These are phyloP conservation scores for Dicentrarchus labrax DNA, from an alignment of 2,113 vertebrate genomes.

Conservation along the genomic window DNA sequence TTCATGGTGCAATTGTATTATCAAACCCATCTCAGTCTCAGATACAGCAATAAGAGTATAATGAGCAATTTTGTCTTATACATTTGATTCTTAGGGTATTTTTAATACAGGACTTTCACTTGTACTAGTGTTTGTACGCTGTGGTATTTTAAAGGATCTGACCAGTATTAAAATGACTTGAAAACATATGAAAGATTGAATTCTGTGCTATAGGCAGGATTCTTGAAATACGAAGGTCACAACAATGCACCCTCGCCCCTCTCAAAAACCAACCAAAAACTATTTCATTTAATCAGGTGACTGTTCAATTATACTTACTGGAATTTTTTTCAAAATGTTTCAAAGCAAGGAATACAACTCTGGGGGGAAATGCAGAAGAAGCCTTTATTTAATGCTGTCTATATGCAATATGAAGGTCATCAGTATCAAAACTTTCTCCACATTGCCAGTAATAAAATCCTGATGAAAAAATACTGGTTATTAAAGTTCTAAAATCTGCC, in stretches of 20 bases:
- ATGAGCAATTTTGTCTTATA: not conserved
- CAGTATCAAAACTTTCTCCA: not conserved
- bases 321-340: too few relatives aligned
- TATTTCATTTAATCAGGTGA: too few relatives aligned
- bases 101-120: not conserved
- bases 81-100: not conserved
- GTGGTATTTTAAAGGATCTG: not conserved
- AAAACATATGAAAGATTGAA: too few relatives aligned
- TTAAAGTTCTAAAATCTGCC: not conserved
- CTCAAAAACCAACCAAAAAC: too few relatives aligned
- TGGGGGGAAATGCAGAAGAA: too few relatives aligned
- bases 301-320: too few relatives aligned
- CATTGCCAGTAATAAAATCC: not conserved
- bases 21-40: not conserved
- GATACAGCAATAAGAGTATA: not conserved
- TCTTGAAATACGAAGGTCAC: too few relatives aligned
- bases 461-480: not conserved
- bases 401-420: not conserved
- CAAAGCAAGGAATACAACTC: too few relatives aligned
- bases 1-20: slow-evolving; percentile 22
- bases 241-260: too few relatives aligned
- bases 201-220: too few relatives aligned
- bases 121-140: not conserved
- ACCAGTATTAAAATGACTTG: too few relatives aligned
- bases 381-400: too few relatives aligned